Evolutionary conservation across 2,888 invertebrate species (phyloP), one percentile per base, ranked within the genome.

Genomic region (Campoplex nolae): DNA sequence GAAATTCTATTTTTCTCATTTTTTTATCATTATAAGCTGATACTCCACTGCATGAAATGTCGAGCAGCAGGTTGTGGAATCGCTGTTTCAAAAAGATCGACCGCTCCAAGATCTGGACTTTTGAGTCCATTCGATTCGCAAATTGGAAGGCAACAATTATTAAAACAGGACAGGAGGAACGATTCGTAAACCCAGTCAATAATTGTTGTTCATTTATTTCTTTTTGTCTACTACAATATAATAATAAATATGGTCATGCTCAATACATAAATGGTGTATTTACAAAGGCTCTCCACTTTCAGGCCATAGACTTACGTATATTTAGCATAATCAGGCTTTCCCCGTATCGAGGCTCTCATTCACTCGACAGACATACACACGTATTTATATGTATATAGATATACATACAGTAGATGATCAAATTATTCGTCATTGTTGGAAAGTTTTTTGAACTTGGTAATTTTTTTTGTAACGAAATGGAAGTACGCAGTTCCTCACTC

Each of bases 171-270:
- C 48, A 62, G 82, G 67, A 83, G 51, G 28, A 74, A 87, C n/a
- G 82, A 84, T 83, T 16, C 35, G 70, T 70, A n/a, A 83, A 86
- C 79, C 58, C 62, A 84, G 11, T 88, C 70, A 84, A 86, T 84
- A 84, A 83, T 87, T 84, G 82, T 90, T 91, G 91, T 90, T 91
- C 91, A 92, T 93, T 93, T 91, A 92, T 92, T 93, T 92, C 58
- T 58, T 83, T 89, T 91, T 91, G 92, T 88, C 93, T 93, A 93
- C 92, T 93, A 93, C 92, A 93, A 88, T 90, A 89, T 90, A 92
- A 92, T 93, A 93, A 93, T 93, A 93, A 93, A 93, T 93, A 93
- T 91, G 92, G 90, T 93, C 90, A 92, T 93, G 92, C 92, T 90
- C 90, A 91, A 92, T 92, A 93, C 93, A 93, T 93, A 90, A 92